Percentiles rank a stretch among this genome's conserved stretches.
Conservation (phyloP, 1,140 invertebrate genomes). For the Aphaenogaster ashmeadi region DNA sequence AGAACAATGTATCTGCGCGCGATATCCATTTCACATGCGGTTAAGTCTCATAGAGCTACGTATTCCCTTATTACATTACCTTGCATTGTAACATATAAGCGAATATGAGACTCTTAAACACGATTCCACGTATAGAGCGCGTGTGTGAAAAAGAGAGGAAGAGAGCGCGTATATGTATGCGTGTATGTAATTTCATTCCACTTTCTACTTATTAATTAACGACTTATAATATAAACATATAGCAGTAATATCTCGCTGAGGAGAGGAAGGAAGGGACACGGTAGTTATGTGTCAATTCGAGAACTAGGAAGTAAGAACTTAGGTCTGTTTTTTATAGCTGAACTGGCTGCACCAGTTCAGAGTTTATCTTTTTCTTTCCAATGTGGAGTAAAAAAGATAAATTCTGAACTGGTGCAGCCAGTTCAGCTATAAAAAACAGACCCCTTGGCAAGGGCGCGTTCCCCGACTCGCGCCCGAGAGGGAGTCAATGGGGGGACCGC, state of each 20-base stretch:
- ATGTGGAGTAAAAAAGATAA: too few relatives aligned
- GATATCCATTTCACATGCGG: background rate
- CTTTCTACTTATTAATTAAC: conserved; percentile 33
- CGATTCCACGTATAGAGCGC: background rate
- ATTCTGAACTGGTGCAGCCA: too few relatives aligned
- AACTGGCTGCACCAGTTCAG: too few relatives aligned
- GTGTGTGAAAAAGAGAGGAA: conserved; percentile 5
- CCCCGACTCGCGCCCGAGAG: background rate
- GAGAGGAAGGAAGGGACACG: background rate
- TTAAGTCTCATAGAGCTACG: background rate
- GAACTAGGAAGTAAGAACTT: background rate
- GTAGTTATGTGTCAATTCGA: too few relatives aligned
- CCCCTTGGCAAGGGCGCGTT: background rate
- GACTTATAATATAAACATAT: background rate
- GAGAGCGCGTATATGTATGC: background rate
- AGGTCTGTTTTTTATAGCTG: too few relatives aligned
- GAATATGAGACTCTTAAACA: conserved; percentile 6
- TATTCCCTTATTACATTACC: background rate
- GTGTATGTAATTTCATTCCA: conserved; percentile 25
- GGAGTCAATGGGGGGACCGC: background rate
- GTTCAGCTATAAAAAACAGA: too few relatives aligned
- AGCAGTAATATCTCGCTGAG: background rate
- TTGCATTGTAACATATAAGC: conserved; percentile 2
- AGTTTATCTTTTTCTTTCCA: too few relatives aligned
- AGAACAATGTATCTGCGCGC: conserved; percentile 16